Base-by-base conservation (phyloP, 2,797 vertebrate species). In the Heliangelus exortis region DNA sequence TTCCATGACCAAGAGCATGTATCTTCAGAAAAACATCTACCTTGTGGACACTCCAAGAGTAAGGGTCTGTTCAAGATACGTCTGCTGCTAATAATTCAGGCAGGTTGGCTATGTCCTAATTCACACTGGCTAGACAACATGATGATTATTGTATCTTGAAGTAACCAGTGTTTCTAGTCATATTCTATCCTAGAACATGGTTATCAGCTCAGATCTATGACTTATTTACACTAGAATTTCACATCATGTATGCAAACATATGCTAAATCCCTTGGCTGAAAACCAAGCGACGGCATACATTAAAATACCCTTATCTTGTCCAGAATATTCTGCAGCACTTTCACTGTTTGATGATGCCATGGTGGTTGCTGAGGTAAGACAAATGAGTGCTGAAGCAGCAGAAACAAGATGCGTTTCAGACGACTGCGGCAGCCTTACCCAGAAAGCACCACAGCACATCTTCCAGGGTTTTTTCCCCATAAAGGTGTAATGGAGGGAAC, bases 131-230 rank as follows among this genome's bases (percentile, higher is more conserved):
- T 65, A 61, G 77, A 67, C 48, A 17, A 74, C 0, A 2, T 25
- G 41, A 2, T 25, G 41, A 80, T 34, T 92, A 71, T 23, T 22
- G 74, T 87, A 71, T 83, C 50, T 65, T 55, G 89, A 69, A 94
- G 20, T 50, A 82, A 76, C 74, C 61, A 48, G 75, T 61, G 74
- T 71, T 89, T 83, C 90, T 34, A 63, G 68, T 67, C 36, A 8
- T 55, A 66, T 63, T 93, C 87, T 58, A 53, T 39, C 45, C 36
- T 28, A 28, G 63, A 84, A 68, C 3, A 2, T 39, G 18, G 43
- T 45, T 93, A 87, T 93, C 90, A 77, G 81, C 69, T 93, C 76
- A 78, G 83, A 85, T 80, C 91, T 92, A 83, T 51, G 36, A 61
- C 41, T 74, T 92, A 90, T 90, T 91, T 90, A 79, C 45, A 48